Evolutionary conservation across 2,888 invertebrate species (phyloP).

Genomic region (Halictus quadricinctus): DNA sequence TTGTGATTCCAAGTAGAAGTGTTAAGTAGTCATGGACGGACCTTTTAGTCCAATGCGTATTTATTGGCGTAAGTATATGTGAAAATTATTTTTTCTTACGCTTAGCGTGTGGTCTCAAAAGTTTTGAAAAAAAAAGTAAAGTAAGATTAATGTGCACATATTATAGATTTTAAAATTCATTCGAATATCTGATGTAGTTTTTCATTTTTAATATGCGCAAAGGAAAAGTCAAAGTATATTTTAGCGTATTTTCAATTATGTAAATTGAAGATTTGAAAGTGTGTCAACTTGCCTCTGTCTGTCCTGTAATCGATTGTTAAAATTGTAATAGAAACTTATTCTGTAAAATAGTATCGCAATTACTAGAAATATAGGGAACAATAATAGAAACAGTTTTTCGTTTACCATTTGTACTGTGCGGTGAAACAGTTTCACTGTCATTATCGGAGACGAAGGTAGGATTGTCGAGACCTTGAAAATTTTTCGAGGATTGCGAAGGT

Average conservation of each 20-base stretch:
- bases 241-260: neutral
- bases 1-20: too few species aligned
- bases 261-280: neutral
- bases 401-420: constrained; percentile 57
- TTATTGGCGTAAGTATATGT: too few species aligned
- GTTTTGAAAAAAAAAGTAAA: too few species aligned
- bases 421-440: constrained; percentile 64
- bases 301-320: neutral
- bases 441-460: constrained; percentile 73
- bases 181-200: too few species aligned
- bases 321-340: neutral
- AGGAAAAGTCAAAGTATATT: too few species aligned
- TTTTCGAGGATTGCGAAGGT: constrained; percentile 62
- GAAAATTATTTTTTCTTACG: too few species aligned
- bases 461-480: constrained; percentile 75
- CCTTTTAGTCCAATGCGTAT: too few species aligned
- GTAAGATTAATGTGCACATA: too few species aligned
- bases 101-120: too few species aligned
- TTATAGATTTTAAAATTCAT: too few species aligned
- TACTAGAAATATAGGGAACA: neutral
- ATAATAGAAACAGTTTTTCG: constrained; percentile 17
- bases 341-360: neutral
- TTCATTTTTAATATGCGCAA: too few species aligned
- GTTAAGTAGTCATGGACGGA: too few species aligned
- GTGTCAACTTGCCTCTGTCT: neutral